These are phyloP conservation scores for Nymphalis polychloros DNA, from an alignment of 2,888 invertebrate species.

Conservation along the genomic window DNA sequence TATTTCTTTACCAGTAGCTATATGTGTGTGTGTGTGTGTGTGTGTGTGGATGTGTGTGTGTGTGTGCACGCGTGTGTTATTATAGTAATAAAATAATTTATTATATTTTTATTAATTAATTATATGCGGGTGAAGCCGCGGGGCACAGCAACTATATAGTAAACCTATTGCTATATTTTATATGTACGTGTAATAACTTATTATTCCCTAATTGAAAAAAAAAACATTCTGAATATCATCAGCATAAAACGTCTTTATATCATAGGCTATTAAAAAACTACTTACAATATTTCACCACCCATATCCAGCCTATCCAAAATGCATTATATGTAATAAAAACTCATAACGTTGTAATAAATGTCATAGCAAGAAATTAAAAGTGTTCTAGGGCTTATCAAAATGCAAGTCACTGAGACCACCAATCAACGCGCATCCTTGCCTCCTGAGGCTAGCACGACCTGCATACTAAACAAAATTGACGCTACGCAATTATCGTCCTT, in stretches of 20 bases:
- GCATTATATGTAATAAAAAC: background rate
- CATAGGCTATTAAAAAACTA: background rate
- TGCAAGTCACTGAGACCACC: conserved; percentile 28
- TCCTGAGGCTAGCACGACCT: conserved; percentile 30
- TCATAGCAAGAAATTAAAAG: conserved; percentile 18
- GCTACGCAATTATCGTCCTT: conserved; percentile 9
- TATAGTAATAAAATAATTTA: too few relatives aligned
- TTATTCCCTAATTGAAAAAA: too few relatives aligned
- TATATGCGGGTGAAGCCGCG: too few relatives aligned
- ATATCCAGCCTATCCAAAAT: background rate
- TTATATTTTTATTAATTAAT: too few relatives aligned
- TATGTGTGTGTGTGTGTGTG: too few relatives aligned
- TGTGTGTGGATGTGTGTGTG: too few relatives aligned
- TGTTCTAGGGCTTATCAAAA: conserved; percentile 26
- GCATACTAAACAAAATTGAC: conserved; percentile 28
- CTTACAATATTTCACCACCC: background rate
- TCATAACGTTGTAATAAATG: conserved; percentile 9
- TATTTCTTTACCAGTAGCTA: too few relatives aligned
- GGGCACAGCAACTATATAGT: too few relatives aligned
- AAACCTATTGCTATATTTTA: too few relatives aligned
- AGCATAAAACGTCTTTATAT: background rate
- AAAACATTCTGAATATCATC: too few relatives aligned
- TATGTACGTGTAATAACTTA: too few relatives aligned
- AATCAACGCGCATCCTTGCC: conserved; percentile 36
- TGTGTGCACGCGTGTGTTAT: too few relatives aligned